phyloP scores from a whole-genome alignment of 1,140 invertebrate genomes.

The Notospermus geniculatus region DNA sequence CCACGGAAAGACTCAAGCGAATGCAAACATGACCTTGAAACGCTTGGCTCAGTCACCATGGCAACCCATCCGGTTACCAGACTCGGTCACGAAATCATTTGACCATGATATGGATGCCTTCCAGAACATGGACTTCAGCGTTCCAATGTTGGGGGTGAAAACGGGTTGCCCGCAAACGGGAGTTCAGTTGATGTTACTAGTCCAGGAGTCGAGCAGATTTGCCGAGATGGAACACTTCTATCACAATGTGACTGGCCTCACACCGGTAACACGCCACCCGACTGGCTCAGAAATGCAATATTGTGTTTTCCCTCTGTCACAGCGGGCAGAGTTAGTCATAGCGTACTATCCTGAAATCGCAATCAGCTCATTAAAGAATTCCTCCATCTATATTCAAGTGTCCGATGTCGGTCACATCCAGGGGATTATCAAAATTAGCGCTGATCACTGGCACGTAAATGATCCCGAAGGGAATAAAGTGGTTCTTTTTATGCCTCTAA shows the following conservation, averaged over 20 bases:
- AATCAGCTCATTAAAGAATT: not conserved
- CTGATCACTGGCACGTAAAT: conserved; percentile 5
- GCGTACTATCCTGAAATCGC: conserved; percentile 7
- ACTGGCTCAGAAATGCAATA: not conserved
- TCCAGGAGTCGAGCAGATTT: not conserved
- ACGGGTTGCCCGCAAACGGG: conserved; percentile 1
- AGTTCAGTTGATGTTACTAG: not conserved
- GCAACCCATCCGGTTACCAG: not conserved
- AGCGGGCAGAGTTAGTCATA: conserved; percentile 1
- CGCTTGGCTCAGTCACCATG: conserved; percentile 3
- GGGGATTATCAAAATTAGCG: not conserved
- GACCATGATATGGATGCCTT: not conserved
- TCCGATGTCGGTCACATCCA: conserved; percentile 4
- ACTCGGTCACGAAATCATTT: not conserved
- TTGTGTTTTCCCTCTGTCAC: conserved; percentile 3
- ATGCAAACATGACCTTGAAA: not conserved
- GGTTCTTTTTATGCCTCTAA: conserved; percentile 3
- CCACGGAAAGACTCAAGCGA: not conserved
- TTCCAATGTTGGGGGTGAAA: conserved; percentile 1
- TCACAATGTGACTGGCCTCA: conserved; percentile 2
- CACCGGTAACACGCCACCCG: not conserved
- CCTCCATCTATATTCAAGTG: conserved; percentile 8
- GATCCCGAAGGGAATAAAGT: conserved; percentile 5
- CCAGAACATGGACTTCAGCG: not conserved
- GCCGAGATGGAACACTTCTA: conserved; percentile 2